phyloP scores from a whole-genome alignment of 2,888 invertebrate species.

The Matsumyia berberina region DNA sequence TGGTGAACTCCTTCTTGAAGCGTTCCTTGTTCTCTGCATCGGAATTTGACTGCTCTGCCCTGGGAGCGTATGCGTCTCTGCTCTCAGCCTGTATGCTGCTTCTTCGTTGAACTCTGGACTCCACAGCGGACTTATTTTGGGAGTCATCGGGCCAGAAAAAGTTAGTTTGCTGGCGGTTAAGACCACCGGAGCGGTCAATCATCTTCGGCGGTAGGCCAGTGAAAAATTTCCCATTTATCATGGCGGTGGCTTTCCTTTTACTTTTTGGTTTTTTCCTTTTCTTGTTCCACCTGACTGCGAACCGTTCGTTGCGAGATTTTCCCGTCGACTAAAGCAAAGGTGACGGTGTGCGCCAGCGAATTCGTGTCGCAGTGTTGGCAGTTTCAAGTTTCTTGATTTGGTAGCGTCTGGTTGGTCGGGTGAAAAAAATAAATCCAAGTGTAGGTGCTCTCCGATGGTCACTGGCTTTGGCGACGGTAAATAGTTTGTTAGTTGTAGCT shows the following conservation, averaged over 20 bases:
- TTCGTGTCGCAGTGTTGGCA: constrained; percentile 34
- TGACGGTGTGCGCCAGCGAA: constrained; percentile 50
- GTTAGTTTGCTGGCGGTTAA: constrained; percentile 83
- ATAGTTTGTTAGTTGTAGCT: not conserved
- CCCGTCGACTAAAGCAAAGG: constrained; percentile 67
- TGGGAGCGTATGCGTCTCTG: constrained; percentile 37
- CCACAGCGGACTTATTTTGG: constrained; percentile 79
- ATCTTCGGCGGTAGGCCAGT: constrained; percentile 83
- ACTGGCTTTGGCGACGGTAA: constrained; percentile 25
- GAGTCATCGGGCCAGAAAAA: constrained; percentile 84
- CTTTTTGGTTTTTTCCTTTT: not conserved
- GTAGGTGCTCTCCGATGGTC: constrained; percentile 73
- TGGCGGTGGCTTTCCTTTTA: constrained; percentile 57
- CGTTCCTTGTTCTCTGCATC: constrained; percentile 81
- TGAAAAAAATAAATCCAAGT: constrained; percentile 54
- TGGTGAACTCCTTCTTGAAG: constrained; percentile 83
- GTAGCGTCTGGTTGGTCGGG: constrained; percentile 44
- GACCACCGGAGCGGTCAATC: constrained; percentile 80
- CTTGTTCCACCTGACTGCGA: constrained; percentile 29
- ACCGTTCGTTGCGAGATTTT: constrained; percentile 68
- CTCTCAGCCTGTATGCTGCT: constrained; percentile 79
- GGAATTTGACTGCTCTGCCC: constrained; percentile 41
- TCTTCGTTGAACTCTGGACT: constrained; percentile 79
- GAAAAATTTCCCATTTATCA: constrained; percentile 84
- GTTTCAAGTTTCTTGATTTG: constrained; percentile 70